A percentile compares a stretch with the other conserved stretches of the same genome.
phyloP scores from a whole-genome alignment of 2,888 invertebrate genomes.

The Galeopsomyia nigrocyanea region DNA sequence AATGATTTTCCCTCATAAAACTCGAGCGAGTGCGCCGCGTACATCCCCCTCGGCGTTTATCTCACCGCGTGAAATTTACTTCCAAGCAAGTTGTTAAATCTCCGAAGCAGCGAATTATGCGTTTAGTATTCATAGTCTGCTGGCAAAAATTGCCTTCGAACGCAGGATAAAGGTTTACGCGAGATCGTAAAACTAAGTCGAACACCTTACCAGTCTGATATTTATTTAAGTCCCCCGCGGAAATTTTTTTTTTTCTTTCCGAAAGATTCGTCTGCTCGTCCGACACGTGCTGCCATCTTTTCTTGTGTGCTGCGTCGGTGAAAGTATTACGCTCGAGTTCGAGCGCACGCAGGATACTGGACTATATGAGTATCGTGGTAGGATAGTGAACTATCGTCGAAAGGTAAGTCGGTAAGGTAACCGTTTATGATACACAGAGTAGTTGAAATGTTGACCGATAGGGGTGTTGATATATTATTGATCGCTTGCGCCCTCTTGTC shows the following conservation, averaged over 20 bases:
- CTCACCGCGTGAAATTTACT: constrained; percentile 21
- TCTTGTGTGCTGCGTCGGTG: too few species aligned
- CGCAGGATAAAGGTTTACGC: constrained; percentile 64
- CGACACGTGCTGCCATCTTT: constrained; percentile 21
- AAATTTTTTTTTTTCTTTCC: constrained; percentile 16
- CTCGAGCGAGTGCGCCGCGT: too few species aligned
- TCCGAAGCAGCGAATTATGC: constrained; percentile 54
- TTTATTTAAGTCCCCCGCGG: constrained; percentile 57
- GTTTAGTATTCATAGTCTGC: constrained; percentile 66
- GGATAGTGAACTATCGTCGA: not conserved
- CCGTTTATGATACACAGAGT: not conserved
- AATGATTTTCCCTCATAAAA: constrained; percentile 40
- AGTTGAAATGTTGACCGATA: not conserved
- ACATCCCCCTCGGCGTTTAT: not conserved
- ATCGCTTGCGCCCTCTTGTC: not conserved
- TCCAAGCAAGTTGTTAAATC: constrained; percentile 60
- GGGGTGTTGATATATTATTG: not conserved
- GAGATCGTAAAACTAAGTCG: constrained; percentile 61
- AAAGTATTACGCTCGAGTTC: not conserved
- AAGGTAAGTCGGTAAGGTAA: too few species aligned
- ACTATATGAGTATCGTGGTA: too few species aligned
- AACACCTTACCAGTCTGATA: constrained; percentile 53
- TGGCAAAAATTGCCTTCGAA: constrained; percentile 62
- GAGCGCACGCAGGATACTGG: not conserved
- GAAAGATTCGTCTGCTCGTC: not conserved